phyloP scores from a whole-genome alignment of 2,113 vertebrate genomes.

The Anser cygnoides region DNA sequence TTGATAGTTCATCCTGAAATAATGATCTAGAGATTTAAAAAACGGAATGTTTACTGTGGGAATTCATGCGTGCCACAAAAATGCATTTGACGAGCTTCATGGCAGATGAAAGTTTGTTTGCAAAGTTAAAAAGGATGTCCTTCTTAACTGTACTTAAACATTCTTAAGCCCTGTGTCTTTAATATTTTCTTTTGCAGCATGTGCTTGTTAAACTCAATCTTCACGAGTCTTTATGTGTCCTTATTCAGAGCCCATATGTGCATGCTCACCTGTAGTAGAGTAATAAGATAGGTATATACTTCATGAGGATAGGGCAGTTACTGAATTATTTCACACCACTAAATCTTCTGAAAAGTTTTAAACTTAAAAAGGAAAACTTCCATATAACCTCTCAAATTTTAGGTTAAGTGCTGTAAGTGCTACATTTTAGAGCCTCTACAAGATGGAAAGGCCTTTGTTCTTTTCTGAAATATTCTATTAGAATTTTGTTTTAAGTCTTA shows the following conservation, averaged over 20 bases:
- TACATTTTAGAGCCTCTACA: neutral
- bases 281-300: neutral
- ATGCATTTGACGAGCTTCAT: neutral
- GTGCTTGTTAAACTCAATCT: neutral
- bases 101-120: neutral
- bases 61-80: neutral
- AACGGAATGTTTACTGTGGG: neutral
- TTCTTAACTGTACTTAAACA: neutral
- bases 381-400: neutral
- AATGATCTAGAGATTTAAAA: neutral
- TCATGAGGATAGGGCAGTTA: neutral
- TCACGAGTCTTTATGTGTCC: fast-evolving
- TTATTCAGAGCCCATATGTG: neutral
- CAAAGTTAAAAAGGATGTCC: neutral
- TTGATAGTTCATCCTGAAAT: neutral
- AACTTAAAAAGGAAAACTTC: neutral
- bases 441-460: neutral
- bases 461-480: neutral
- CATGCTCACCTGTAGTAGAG: neutral
- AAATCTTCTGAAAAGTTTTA: neutral
- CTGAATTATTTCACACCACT: neutral
- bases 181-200: no score
- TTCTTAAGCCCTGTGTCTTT: neutral
- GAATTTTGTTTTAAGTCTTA: neutral
- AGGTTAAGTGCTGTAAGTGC: fast-evolving